A percentile compares a stretch with the other conserved stretches of the same genome.
phyloP scores from a whole-genome alignment of 2,888 invertebrate genomes.

The Leptarthrus brevirostris region DNA sequence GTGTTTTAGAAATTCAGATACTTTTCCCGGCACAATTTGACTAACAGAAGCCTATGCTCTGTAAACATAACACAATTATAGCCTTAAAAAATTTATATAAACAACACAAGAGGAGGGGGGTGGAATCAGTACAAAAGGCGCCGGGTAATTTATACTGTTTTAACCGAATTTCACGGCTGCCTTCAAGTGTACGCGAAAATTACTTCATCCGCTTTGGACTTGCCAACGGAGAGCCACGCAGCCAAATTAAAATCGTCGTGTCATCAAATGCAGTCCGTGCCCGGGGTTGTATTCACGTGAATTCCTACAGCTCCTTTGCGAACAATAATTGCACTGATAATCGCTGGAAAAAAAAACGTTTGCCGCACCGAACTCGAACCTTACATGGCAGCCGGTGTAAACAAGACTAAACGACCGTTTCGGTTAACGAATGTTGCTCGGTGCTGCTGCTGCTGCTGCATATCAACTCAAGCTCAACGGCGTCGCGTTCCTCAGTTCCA shows the following conservation, averaged over 20 bases:
- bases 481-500: slow-evolving; percentile 11
- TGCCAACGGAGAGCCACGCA: neutral
- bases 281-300: slow-evolving; percentile 1
- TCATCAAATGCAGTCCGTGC: slow-evolving; percentile 11
- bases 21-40: no score
- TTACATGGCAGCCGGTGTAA: slow-evolving; percentile 62
- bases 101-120: neutral
- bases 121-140: neutral
- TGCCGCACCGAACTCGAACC: slow-evolving; percentile 49
- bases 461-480: no score
- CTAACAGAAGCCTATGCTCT: neutral
- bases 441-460: neutral
- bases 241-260: neutral
- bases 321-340: neutral
- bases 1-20: neutral
- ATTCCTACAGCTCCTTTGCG: slow-evolving; percentile 4
- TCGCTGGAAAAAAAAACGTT: slow-evolving; percentile 1
- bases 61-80: neutral
- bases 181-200: neutral
- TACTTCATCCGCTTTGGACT: slow-evolving; percentile 30
- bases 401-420: slow-evolving; percentile 59
- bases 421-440: slow-evolving; percentile 25
- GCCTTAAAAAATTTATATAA: no score
- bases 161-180: neutral
- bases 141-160: neutral